Evolutionary conservation across 92 coral and sea anemone species (phyloP), one percentile per base, ranked within the genome.

Genomic region (Nematostella vectensis): DNA sequence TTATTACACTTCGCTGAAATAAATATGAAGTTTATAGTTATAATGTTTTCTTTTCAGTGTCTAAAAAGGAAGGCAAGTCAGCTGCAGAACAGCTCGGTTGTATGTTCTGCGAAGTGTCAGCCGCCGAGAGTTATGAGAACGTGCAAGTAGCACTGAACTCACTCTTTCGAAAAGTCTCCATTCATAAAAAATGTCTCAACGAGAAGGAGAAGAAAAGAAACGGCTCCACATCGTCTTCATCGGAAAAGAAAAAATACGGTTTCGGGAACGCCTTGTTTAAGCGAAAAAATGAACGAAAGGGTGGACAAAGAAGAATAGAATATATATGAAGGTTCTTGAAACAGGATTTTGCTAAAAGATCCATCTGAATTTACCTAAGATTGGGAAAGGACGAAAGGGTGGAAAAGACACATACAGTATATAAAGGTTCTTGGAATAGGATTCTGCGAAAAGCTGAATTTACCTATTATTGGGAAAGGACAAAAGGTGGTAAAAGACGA

Each of bases 31-130:
- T n/a, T n/a, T n/a, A n/a, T n/a, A n/a, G n/a, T n/a, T n/a, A n/a
- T n/a, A n/a, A n/a, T n/a, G n/a, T n/a, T 39, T 26, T 15, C 13
- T 55, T 63, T 67, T 11, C 54, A 91, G 98, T 91, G 18, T 69
- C 89, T 11, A 82, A 79, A 29, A 80, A 86, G 42, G 96, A 86
- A 48, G 98, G 93, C 48, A 73, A 91, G 50, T 71, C 82, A 3
- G 96, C 95, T 23, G 98, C 98, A 1, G 85, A 79, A 18, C 95
- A 93, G 63, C 77, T 93, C 1, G 99, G 99, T 2, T 93, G 99
- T 50, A 74, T 93, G 87, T 93, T 85, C 65, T 93, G 77, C 69
- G 99, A 93, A 59, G 85, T 93, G 43, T 93, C 99, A 27, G 99
- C 99, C 29, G 83, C 99, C 29, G 96, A 86, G n/a, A 83, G 80